Conservation (phyloP, 2,797 vertebrate genomes). For the Poeciliopsis infans region DNA sequence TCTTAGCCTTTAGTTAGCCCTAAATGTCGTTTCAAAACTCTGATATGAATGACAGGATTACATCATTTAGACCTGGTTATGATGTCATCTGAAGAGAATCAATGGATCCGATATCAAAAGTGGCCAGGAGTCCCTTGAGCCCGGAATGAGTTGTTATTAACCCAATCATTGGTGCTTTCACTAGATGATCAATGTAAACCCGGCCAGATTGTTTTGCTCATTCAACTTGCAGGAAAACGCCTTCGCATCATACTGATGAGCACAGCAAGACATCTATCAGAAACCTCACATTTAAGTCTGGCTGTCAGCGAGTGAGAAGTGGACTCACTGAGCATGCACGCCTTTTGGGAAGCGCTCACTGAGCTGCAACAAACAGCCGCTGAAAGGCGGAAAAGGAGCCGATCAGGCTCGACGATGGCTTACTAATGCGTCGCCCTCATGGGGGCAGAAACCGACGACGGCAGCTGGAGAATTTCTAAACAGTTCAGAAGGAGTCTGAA, state of each 20-base stretch:
- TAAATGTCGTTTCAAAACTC: background rate
- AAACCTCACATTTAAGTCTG: slow-evolving; percentile 25
- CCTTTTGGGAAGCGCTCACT: slow-evolving; percentile 19
- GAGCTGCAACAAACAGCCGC: slow-evolving; percentile 26
- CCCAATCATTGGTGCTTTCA: slow-evolving; percentile 3
- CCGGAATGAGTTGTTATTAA: background rate
- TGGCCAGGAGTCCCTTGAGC: slow-evolving; percentile 12
- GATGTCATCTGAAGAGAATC: background rate
- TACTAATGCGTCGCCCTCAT: slow-evolving; percentile 38
- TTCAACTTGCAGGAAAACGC: background rate
- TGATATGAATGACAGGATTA: background rate
- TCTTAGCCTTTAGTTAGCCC: background rate
- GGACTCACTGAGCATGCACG: slow-evolving; percentile 19
- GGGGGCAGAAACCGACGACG: slow-evolving; percentile 24
- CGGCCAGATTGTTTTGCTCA: background rate
- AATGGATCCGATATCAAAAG: background rate
- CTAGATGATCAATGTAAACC: slow-evolving; percentile 14
- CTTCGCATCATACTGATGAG: background rate
- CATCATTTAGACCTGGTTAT: slow-evolving; percentile 2
- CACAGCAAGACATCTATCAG: slow-evolving; percentile 23
- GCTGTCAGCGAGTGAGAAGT: slow-evolving; percentile 34
- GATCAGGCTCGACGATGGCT: slow-evolving; percentile 29
- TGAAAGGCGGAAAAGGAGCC: slow-evolving; percentile 21
- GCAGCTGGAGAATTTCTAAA: slow-evolving; percentile 27
- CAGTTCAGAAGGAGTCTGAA: slow-evolving; percentile 31